Conservation (phyloP, 2,113 vertebrate species). For the Fregata magnificens region DNA sequence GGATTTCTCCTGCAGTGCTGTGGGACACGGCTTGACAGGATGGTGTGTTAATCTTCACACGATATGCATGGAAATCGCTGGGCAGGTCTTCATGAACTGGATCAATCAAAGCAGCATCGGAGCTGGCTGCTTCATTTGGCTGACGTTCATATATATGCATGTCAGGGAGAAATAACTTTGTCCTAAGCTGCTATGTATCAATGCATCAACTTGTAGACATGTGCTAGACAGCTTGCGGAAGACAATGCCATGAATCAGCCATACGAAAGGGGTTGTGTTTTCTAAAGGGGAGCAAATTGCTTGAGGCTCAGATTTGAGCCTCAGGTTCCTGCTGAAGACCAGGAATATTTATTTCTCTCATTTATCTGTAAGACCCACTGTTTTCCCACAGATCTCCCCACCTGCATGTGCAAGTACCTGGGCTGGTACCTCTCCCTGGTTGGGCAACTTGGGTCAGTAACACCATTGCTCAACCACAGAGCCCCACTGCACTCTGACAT, state of each 20-base stretch:
- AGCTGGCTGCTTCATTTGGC: conserved; percentile 21
- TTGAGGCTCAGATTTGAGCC: not conserved
- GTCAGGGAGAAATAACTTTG: conserved; percentile 1
- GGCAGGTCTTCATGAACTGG: not conserved
- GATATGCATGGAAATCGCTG: not conserved
- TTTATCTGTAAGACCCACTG: not conserved
- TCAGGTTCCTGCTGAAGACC: not conserved
- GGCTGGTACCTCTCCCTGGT: not conserved
- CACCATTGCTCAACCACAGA: not conserved
- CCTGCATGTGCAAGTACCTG: not conserved
- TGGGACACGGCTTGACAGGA: not conserved
- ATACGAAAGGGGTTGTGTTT: not conserved
- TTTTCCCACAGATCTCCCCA: not conserved
- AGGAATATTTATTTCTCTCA: not conserved
- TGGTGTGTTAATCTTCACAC: not conserved
- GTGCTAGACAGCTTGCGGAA: conserved; percentile 15
- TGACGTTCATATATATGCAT: not conserved
- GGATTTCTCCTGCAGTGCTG: not conserved
- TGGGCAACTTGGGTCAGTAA: conserved; percentile 23
- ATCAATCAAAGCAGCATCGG: not conserved
- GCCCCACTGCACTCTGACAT: not conserved
- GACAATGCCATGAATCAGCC: conserved; percentile 6
- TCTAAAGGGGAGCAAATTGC: not conserved
- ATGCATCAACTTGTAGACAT: conserved; percentile 9
- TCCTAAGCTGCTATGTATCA: not conserved